Evolutionary conservation across 2,797 vertebrate species (phyloP).

Genomic region (Clarias pachynema): DNA sequence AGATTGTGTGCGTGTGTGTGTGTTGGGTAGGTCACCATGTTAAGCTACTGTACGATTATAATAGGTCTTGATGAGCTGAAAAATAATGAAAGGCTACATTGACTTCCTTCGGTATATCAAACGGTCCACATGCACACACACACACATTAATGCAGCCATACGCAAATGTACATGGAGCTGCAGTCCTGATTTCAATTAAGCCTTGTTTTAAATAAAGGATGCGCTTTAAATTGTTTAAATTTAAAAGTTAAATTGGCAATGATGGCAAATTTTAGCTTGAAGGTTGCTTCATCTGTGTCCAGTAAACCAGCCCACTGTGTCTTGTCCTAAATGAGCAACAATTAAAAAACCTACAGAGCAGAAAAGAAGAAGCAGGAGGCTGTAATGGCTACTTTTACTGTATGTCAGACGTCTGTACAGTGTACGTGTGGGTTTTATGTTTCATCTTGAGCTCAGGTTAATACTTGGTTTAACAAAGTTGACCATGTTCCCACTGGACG

Average conservation of each 20-base stretch:
- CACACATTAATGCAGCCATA: background rate
- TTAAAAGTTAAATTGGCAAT: background rate
- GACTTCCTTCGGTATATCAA: constrained; percentile 49
- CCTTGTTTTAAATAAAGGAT: constrained; percentile 11
- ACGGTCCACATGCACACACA: constrained; percentile 14
- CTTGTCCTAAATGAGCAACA: constrained; percentile 16
- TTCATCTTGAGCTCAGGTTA: background rate
- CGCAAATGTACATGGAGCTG: background rate
- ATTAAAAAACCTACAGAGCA: constrained; percentile 5
- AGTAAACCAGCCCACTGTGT: constrained; percentile 8
- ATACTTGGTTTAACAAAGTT: background rate
- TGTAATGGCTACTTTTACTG: background rate
- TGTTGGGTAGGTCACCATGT: constrained; percentile 16
- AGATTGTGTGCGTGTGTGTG: constrained; percentile 1
- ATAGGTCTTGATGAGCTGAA: constrained; percentile 28
- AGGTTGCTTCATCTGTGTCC: background rate
- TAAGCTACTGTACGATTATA: constrained; percentile 44
- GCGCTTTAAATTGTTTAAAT: too few relatives aligned
- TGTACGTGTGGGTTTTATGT: too few relatives aligned
- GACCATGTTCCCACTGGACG: background rate
- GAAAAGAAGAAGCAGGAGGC: constrained; percentile 1
- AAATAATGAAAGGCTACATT: constrained; percentile 45
- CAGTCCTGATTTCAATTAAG: background rate
- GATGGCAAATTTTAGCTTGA: background rate
- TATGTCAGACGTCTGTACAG: background rate